A percentile compares a stretch with the other conserved stretches of the same genome.
Conservation (phyloP, 1,140 invertebrate genomes). For the Capitella teleta region DNA sequence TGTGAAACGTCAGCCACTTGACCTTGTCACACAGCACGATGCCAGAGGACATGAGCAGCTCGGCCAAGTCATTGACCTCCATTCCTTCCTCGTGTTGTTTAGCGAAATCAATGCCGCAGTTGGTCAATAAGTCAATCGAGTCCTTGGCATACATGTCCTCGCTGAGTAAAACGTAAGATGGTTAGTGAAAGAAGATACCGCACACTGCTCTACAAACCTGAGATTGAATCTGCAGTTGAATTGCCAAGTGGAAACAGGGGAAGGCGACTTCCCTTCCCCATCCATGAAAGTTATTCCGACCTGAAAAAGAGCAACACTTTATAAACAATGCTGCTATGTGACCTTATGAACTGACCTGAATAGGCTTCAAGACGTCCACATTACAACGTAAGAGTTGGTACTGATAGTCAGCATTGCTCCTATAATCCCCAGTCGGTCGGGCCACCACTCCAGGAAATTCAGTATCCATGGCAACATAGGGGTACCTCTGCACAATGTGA, state of each 20-base stretch:
- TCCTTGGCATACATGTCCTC: slow-evolving; percentile 98
- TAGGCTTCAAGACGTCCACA: slow-evolving; percentile 89
- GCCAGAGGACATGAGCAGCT: slow-evolving; percentile 90
- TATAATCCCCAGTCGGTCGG: slow-evolving; percentile 89
- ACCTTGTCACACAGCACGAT: slow-evolving; percentile 89
- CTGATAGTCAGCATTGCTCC: slow-evolving; percentile 87
- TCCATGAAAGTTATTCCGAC: slow-evolving; percentile 92
- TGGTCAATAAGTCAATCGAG: slow-evolving; percentile 89
- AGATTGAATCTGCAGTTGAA: slow-evolving; percentile 97
- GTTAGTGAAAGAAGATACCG: too few species aligned
- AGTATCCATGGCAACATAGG: slow-evolving; percentile 97
- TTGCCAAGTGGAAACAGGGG: slow-evolving; percentile 84
- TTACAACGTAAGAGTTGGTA: slow-evolving; percentile 90
- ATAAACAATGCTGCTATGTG: too few species aligned
- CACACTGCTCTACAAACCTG: too few species aligned
- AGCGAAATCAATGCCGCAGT: slow-evolving; percentile 94
- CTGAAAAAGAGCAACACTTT: too few species aligned
- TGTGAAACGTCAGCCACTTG: slow-evolving; percentile 94
- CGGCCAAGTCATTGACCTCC: slow-evolving; percentile 89
- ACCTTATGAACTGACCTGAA: slow-evolving; percentile 57
- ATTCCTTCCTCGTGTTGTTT: slow-evolving; percentile 97
- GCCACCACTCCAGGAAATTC: slow-evolving; percentile 98
- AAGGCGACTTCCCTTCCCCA: slow-evolving; percentile 81
- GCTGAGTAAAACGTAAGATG: too few species aligned
- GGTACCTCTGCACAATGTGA: slow-evolving; percentile 83